Conservation (phyloP, 2,888 invertebrate genomes). For the Hermaeophaga mercurialis region DNA sequence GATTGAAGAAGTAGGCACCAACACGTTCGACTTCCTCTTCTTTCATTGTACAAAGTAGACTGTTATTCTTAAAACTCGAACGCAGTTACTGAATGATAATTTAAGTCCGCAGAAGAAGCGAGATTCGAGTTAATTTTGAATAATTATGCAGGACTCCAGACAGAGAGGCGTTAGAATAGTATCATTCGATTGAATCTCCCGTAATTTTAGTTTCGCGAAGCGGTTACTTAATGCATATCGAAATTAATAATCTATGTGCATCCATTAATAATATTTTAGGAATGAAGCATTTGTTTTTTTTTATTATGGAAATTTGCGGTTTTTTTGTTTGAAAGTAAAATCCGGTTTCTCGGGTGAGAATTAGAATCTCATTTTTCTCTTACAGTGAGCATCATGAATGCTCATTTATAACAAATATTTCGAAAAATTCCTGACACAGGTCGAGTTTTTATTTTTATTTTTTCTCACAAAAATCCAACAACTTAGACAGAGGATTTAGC, state of each 20-base stretch:
- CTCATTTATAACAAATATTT: too few species aligned
- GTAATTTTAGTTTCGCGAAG: conserved; percentile 24
- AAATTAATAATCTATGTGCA: conserved; percentile 12
- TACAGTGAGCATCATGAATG: too few species aligned
- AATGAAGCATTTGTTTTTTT: not conserved
- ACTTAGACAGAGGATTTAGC: too few species aligned
- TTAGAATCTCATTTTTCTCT: too few species aligned
- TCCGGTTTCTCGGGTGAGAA: too few species aligned
- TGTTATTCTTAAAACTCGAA: not conserved
- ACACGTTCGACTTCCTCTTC: not conserved
- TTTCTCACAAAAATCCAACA: too few species aligned
- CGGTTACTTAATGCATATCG: conserved; percentile 14
- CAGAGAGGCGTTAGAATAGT: conserved; percentile 32
- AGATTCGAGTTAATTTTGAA: conserved; percentile 10
- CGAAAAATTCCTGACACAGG: too few species aligned
- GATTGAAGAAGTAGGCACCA: too few species aligned
- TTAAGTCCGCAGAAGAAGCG: conserved; percentile 9
- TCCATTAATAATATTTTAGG: conserved; percentile 11
- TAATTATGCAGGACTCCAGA: conserved; percentile 28
- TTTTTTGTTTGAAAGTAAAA: too few species aligned
- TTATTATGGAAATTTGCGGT: too few species aligned
- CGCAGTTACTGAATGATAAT: conserved; percentile 4
- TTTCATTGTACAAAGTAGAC: not conserved
- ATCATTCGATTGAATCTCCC: conserved; percentile 27
- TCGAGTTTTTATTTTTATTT: too few species aligned